Base-by-base conservation (phyloP, 23 tunicate genomes). In the Trididemnum clinides region DNA sequence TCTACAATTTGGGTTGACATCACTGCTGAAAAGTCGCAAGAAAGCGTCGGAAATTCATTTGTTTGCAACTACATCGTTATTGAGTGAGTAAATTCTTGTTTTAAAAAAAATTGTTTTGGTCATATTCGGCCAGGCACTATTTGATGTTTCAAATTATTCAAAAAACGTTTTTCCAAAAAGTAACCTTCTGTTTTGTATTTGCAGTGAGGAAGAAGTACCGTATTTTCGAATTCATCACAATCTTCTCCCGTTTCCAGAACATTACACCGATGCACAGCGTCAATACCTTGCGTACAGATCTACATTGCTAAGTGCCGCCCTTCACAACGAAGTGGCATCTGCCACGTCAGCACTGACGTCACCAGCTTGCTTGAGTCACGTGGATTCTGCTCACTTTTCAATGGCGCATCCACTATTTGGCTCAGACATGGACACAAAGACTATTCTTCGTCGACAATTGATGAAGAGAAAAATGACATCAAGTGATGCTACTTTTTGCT, bases 21-120 rank as follows among this genome's bases (percentile, higher is more conserved):
- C 66, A 94, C 98, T 4, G 98, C 98, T 0, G 98, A 94, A 51
- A 94, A 94, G 51, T 89, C 94, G 5, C 98, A 94, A 82, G 98
- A 94, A 34, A 89, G 85, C 44, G 82, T 89, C 50, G 83, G 90
- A 34, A 94, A 86, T 82, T 85, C 94, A 22, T 89, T 94, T 86
- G 83, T 94, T 29, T 94, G 98, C 90, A 94, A 94, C 82, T 94
- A 94, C 94, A 94, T 94, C 33, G 77, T 82, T 62, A 94, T 94
- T 32, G 81, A 83, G 91, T 87, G 51, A 87, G 91, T 85, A 0
- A 27, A 26, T 31, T 71, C 21, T 33, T 12, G 5, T 23, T 18
- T 62, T n/a, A n/a, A n/a, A n/a, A n/a, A n/a, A n/a, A n/a, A n/a
- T n/a, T n/a, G n/a, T n/a, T n/a, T n/a, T n/a, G n/a, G n/a, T n/a